Conservation (phyloP, 2,888 invertebrate genomes). For the Lasioglossum leucozonium region DNA sequence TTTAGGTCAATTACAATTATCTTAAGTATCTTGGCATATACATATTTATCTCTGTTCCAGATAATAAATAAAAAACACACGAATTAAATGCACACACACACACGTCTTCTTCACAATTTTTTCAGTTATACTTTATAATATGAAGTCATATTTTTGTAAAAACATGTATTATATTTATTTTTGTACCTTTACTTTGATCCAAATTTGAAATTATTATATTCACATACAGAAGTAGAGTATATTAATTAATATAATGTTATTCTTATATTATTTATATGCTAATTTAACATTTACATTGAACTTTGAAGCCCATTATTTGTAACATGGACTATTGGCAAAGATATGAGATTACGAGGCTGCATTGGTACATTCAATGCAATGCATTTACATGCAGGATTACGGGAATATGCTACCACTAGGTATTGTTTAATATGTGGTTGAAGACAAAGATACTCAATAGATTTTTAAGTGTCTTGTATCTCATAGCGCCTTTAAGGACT, state of each 20-base stretch:
- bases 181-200: neutral
- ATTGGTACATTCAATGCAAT: slow-evolving; percentile 99
- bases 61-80: slow-evolving; percentile 1
- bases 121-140: slow-evolving; percentile 6
- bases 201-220: neutral
- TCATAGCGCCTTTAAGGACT: slow-evolving; percentile 97
- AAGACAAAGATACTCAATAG: neutral
- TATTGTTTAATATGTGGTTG: slow-evolving; percentile 75
- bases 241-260: slow-evolving; percentile 22
- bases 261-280: slow-evolving; percentile 30
- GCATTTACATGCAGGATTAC: slow-evolving; percentile 96
- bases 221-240: neutral
- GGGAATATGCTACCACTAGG: slow-evolving; percentile 98
- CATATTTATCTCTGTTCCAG: slow-evolving; percentile 9
- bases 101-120: neutral
- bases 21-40: slow-evolving; percentile 11
- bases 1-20: slow-evolving; percentile 14
- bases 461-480: slow-evolving; percentile 30
- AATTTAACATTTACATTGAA: slow-evolving; percentile 41
- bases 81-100: slow-evolving; percentile 8
- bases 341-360: slow-evolving; percentile 97
- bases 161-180: neutral
- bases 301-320: slow-evolving; percentile 97
- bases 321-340: slow-evolving; percentile 99
- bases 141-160: neutral